Evolutionary conservation across 1,140 invertebrate genomes (phyloP), one percentile per base, ranked within the genome.

Genomic region (Nasonia longicornis): DNA sequence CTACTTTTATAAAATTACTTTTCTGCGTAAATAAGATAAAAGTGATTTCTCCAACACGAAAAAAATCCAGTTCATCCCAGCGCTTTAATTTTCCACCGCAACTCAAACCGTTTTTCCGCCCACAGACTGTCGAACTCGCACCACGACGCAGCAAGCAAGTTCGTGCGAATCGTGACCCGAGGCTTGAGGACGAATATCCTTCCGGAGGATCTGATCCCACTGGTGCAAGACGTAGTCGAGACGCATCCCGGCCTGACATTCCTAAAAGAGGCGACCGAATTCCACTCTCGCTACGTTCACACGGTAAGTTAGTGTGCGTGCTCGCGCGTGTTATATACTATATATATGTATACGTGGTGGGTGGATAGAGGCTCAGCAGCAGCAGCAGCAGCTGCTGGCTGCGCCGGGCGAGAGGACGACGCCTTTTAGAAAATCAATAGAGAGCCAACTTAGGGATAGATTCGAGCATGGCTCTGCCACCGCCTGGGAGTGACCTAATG

Each of bases 191-290:
- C 92, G 63, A 93, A 92, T 83, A 92, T 96, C 77, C 92, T 94
- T 12, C 95, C 95, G 0, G 95, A 96, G 87, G 98, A 99, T 91
- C 95, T 99, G 87, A 95, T 98, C 84, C 95, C 96, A 22, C 90
- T 99, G 82, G 95, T 98, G 67, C 96, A 99, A 92, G 99, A 99
- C 91, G 97, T 99, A 2, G 98, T 99, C 31, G 98, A 99, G 88
- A 98, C 98, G n/a, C 98, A 99, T 93, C 98, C 98, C 4, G 98
- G 98, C 69, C 92, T 99, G 79, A 97, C 95, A 66, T 99, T 99
- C 92, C 93, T 99, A 20, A 97, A 98, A 89, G 97, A 99, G 91
- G 97, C 98, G 71, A 96, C 96, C 16, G 98, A 99, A 92, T 99
- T 99, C 91, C 98, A 99, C 93, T 98, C 97, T 77, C 95, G 98